These are phyloP conservation scores for Thymelicus acteon DNA, from an alignment of 2,888 invertebrate genomes.

Conservation along the genomic window DNA sequence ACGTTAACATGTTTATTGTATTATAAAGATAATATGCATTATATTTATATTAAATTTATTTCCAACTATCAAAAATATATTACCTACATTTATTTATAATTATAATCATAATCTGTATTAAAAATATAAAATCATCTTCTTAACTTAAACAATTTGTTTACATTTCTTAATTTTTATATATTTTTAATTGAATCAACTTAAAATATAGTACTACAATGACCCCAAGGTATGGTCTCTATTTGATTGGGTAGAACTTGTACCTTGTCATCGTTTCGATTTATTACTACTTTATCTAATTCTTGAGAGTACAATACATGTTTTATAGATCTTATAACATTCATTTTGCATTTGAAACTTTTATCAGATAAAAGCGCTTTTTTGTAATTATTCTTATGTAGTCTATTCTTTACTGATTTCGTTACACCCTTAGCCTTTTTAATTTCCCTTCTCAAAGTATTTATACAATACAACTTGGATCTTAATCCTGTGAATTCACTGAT, in stretches of 20 bases:
- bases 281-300: background rate
- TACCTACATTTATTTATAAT: background rate
- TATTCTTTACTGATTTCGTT: background rate
- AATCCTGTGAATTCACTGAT: background rate
- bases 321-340: background rate
- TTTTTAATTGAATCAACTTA: no score
- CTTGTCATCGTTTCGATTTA: background rate
- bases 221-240: background rate
- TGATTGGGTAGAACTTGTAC: background rate
- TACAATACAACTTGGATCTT: background rate
- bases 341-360: background rate
- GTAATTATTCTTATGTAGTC: background rate
- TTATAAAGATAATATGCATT: no score
- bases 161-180: slow-evolving; percentile 9
- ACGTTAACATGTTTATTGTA: no score
- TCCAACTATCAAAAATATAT: background rate
- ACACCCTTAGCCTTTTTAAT: background rate
- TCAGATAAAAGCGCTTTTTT: background rate
- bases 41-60: background rate
- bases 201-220: background rate
- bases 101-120: slow-evolving; percentile 5
- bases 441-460: background rate
- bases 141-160: slow-evolving; percentile 24
- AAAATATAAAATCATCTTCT: slow-evolving; percentile 18
- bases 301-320: background rate